phyloP scores from a whole-genome alignment of 2,113 vertebrate genomes.

The Passer montanus region DNA sequence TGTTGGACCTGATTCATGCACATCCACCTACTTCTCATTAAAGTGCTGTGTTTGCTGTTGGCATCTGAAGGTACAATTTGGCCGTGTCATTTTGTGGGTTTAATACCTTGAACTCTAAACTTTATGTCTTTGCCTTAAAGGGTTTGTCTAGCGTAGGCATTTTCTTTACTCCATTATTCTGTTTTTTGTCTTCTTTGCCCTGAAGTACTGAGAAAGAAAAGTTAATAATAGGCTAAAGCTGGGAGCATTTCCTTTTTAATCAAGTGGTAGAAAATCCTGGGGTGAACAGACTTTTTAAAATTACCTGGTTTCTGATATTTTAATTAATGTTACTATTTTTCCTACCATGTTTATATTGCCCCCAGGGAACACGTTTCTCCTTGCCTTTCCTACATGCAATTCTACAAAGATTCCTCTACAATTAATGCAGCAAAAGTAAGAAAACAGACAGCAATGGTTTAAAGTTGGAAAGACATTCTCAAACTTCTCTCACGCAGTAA shows the following conservation, averaged over 20 bases:
- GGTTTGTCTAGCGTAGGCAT: neutral
- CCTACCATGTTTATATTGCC: neutral
- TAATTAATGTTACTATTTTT: conserved; percentile 19
- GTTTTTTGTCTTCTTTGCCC: neutral
- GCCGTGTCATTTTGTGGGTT: neutral
- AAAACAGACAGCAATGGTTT: neutral
- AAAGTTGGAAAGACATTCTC: neutral
- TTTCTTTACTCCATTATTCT: neutral
- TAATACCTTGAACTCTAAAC: neutral
- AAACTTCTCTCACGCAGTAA: neutral
- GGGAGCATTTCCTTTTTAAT: conserved; percentile 22
- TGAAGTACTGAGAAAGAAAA: neutral
- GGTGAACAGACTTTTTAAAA: neutral
- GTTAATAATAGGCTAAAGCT: neutral
- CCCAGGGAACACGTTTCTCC: neutral
- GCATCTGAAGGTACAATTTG: neutral
- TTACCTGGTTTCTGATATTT: conserved; percentile 8
- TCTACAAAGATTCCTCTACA: neutral
- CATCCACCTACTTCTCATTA: neutral
- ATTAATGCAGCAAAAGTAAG: neutral
- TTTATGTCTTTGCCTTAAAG: neutral
- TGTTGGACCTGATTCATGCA: neutral
- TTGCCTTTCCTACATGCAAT: neutral
- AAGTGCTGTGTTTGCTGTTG: neutral
- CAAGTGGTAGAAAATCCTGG: neutral